phyloP scores from a whole-genome alignment of 2,113 vertebrate species.

The Melanocharis versteri region DNA sequence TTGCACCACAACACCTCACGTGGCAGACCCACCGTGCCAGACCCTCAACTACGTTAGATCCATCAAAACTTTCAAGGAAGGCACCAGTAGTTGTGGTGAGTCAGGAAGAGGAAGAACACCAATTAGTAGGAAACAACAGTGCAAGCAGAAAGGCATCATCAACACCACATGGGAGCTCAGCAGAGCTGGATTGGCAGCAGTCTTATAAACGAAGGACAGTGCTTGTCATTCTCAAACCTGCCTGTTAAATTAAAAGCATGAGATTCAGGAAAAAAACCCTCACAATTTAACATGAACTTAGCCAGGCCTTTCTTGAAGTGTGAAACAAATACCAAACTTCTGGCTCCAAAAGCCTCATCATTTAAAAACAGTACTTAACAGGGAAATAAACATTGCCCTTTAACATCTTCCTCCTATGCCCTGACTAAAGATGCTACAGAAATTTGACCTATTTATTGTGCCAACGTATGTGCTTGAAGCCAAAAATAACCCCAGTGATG shows the following conservation, averaged over 20 bases:
- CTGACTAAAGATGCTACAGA: not conserved
- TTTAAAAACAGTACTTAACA: not conserved
- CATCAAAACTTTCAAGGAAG: not conserved
- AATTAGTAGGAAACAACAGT: not conserved
- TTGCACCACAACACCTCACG: not conserved
- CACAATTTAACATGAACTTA: not conserved
- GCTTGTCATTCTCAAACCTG: not conserved
- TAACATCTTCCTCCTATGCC: not conserved
- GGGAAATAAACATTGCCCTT: not conserved
- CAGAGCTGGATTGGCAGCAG: not conserved
- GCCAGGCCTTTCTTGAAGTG: not conserved
- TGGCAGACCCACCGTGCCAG: rapidly evolving
- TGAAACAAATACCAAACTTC: not conserved
- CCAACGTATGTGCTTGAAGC: not conserved
- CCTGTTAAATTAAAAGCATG: not conserved
- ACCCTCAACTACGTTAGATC: not conserved
- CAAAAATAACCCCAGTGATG: not conserved
- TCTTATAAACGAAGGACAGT: not conserved
- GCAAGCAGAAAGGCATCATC: not conserved
- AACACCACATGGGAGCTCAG: not conserved
- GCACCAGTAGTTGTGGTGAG: not conserved
- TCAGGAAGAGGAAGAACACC: not conserved
- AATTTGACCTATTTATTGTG: not conserved
- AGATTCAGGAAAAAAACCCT: rapidly evolving
- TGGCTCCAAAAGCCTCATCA: not conserved